Conservation (phyloP, 2,888 invertebrate species). For the Xylota sylvarum region DNA sequence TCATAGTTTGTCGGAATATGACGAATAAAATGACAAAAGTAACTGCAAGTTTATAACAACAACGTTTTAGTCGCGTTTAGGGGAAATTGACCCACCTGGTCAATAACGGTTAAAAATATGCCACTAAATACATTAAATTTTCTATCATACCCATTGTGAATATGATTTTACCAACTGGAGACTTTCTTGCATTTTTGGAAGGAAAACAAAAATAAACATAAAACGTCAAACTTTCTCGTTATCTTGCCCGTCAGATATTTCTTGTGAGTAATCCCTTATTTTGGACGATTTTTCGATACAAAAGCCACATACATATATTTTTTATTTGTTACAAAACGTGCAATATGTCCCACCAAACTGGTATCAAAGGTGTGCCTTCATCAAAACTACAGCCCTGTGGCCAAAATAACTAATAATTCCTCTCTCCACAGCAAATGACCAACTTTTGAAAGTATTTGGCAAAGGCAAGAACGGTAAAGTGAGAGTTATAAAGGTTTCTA, state of each 20-base stretch:
- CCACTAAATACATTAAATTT: no score
- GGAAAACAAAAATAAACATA: slow-evolving; percentile 56
- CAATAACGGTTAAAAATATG: no score
- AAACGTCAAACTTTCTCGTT: slow-evolving; percentile 53
- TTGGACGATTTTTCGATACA: slow-evolving; percentile 19
- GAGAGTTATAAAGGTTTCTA: slow-evolving; percentile 92
- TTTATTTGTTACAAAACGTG: slow-evolving; percentile 56
- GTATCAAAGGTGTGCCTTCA: slow-evolving; percentile 90
- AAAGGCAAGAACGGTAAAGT: slow-evolving; percentile 92
- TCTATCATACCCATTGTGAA: not conserved
- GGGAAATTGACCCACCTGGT: no score
- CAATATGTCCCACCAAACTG: slow-evolving; percentile 95
- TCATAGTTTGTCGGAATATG: no score
- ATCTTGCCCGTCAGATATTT: slow-evolving; percentile 39
- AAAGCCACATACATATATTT: slow-evolving; percentile 30
- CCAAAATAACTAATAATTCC: slow-evolving; percentile 9
- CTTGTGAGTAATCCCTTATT: slow-evolving; percentile 59
- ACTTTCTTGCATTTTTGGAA: slow-evolving; percentile 19
- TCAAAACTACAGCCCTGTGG: not conserved
- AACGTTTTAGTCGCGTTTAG: no score
- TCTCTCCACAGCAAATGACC: slow-evolving; percentile 90
- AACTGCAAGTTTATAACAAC: no score
- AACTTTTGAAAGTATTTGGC: slow-evolving; percentile 91
- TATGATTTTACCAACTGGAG: slow-evolving; percentile 29
- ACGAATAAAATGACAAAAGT: no score